Percentiles rank a stretch among this genome's conserved stretches.
Evolutionary conservation across 2,113 vertebrate genomes (phyloP).

Genomic region (Takifugu flavidus): DNA sequence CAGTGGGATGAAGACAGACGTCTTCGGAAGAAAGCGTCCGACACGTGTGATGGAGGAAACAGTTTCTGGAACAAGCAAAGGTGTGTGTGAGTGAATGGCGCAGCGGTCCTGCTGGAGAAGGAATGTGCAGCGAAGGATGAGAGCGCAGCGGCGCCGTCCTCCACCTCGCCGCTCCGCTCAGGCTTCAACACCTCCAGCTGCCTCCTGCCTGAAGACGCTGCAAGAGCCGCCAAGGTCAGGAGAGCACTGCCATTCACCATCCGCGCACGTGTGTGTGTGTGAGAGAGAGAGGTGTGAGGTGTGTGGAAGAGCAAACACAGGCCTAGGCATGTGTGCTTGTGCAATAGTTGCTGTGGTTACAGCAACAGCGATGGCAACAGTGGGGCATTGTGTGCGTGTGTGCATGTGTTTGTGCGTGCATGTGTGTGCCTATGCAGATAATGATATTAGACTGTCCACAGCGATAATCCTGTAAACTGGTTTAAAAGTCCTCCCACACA

Average conservation of each 20-base stretch:
- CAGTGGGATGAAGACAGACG: too few relatives aligned
- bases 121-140: conserved; percentile 16
- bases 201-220: conserved; percentile 40
- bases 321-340: conserved; percentile 49
- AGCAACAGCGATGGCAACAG: conserved; percentile 37
- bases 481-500: too few relatives aligned
- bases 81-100: conserved; percentile 18
- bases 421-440: neutral
- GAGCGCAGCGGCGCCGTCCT: conserved; percentile 14
- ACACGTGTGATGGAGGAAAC: neutral
- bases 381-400: neutral
- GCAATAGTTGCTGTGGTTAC: conserved; percentile 59
- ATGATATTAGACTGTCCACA: too few relatives aligned
- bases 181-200: conserved; percentile 52
- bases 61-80: neutral
- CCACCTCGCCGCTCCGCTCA: conserved; percentile 16
- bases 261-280: conserved; percentile 1
- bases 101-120: conserved; percentile 21
- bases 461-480: too few relatives aligned
- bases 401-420: neutral
- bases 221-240: conserved; percentile 59
- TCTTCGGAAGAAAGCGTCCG: too few relatives aligned
- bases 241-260: conserved; percentile 47
- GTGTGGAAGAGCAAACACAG: conserved; percentile 28
- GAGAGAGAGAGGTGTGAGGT: neutral